Conservation (phyloP, 2,797 vertebrate genomes). For the Martes flavigula region DNA sequence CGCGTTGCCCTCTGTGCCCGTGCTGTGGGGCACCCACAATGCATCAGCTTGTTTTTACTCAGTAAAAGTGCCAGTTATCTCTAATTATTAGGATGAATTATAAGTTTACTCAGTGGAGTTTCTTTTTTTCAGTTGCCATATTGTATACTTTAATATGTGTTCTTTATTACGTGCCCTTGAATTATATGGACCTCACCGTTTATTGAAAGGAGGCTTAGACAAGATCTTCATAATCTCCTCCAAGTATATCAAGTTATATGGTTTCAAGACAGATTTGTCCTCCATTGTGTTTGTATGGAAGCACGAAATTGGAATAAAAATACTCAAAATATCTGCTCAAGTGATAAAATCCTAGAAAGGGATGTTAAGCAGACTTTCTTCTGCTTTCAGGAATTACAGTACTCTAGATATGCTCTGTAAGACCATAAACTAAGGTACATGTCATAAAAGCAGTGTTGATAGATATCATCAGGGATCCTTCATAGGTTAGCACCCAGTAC, state of each 20-base stretch:
- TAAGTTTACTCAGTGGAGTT: not conserved
- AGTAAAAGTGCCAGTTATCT: not conserved
- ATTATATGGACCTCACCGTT: not conserved
- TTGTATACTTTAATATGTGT: not conserved
- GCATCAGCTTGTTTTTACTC: not conserved
- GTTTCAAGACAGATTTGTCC: not conserved
- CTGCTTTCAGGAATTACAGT: not conserved
- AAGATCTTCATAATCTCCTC: not conserved
- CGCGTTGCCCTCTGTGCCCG: not conserved
- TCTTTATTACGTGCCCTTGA: slow-evolving; percentile 8
- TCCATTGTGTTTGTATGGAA: not conserved
- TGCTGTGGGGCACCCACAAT: not conserved
- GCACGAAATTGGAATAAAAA: slow-evolving; percentile 20
- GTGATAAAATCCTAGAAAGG: not conserved
- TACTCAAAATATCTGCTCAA: not conserved
- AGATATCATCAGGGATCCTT: not conserved
- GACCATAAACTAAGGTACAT: not conserved
- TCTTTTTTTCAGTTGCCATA: not conserved
- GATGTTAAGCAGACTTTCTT: slow-evolving; percentile 21
- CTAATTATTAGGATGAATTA: not conserved
- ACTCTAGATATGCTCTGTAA: not conserved
- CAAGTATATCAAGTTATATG: not conserved
- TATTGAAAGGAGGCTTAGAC: not conserved
- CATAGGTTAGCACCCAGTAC: not conserved
- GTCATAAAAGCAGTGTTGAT: not conserved